These are phyloP conservation scores for Halictus rubicundus DNA, from an alignment of 1,140 invertebrate genomes.

Conservation along the genomic window DNA sequence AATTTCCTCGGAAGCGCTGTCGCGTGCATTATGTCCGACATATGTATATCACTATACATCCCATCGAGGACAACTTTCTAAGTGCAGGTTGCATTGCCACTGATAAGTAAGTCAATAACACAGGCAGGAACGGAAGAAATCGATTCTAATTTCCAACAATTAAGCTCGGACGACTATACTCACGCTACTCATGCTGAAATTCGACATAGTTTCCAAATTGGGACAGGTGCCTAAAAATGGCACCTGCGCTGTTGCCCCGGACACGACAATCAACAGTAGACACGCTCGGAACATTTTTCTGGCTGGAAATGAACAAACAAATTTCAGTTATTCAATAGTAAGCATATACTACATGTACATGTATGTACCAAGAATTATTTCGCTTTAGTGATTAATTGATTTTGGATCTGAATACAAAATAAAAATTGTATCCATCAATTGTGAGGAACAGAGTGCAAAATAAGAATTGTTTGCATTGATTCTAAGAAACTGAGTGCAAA, in stretches of 20 bases:
- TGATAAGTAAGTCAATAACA: conserved; percentile 47
- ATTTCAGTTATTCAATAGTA: not conserved
- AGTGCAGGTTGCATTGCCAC: conserved; percentile 29
- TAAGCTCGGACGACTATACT: conserved; percentile 52
- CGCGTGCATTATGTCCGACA: conserved; percentile 1
- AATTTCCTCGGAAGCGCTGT: not conserved
- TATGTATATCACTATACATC: conserved; percentile 32
- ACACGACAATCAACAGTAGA: conserved; percentile 28
- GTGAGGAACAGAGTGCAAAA: no score
- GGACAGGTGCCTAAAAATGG: conserved; percentile 85
- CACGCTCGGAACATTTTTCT: conserved; percentile 40
- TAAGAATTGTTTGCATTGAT: no score
- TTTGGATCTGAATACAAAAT: no score
- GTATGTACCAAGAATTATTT: no score
- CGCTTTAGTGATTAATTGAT: no score
- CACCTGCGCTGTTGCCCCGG: conserved; percentile 79
- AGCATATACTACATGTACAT: no score
- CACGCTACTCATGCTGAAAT: conserved; percentile 83
- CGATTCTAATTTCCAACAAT: conserved; percentile 1
- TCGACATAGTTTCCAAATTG: conserved; percentile 81
- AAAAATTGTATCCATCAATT: no score
- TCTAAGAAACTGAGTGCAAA: no score
- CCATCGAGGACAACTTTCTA: conserved; percentile 55
- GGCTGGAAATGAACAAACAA: not conserved
- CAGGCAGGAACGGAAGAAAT: not conserved